Evolutionary conservation across 2,888 invertebrate genomes (phyloP).

Genomic region (Glaucopsyche alexis): DNA sequence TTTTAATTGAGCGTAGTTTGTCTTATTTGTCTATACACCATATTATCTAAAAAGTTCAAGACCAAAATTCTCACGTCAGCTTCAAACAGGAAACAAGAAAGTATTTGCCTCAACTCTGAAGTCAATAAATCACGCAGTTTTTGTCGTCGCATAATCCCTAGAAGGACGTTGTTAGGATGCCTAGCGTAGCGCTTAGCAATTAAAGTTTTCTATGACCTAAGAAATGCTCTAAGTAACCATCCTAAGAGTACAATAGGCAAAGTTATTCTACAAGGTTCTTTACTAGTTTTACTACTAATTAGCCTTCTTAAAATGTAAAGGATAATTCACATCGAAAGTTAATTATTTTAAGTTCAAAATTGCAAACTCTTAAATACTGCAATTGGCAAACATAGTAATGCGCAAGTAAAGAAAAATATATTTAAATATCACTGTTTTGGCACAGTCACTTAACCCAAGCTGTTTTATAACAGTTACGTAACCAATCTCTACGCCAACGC

Average conservation of each 20-base stretch:
- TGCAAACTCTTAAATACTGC: too few relatives aligned
- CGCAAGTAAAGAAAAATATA: too few relatives aligned
- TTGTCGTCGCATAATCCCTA: neutral
- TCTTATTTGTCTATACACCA: neutral
- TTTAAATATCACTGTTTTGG: neutral
- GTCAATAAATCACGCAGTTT: slow-evolving; percentile 23
- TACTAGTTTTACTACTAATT: neutral
- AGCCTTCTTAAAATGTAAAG: neutral
- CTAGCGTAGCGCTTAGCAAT: slow-evolving; percentile 22
- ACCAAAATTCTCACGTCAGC: neutral
- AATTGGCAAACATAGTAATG: too few relatives aligned
- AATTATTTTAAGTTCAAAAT: neutral
- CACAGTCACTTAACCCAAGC: neutral
- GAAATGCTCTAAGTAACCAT: slow-evolving; percentile 13
- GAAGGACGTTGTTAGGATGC: slow-evolving; percentile 17
- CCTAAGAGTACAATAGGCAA: slow-evolving; percentile 30
- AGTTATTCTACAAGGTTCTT: neutral
- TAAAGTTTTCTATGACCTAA: slow-evolving; percentile 1
- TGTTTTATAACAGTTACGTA: neutral
- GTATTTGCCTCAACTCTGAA: neutral
- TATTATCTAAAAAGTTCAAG: neutral
- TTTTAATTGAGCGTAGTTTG: too few relatives aligned
- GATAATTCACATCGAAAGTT: neutral
- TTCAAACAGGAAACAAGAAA: neutral
- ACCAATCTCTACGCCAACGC: neutral